A percentile compares a stretch with the other conserved stretches of the same genome.
Conservation (phyloP, 2,888 invertebrate species). For the Acronicta psi region DNA sequence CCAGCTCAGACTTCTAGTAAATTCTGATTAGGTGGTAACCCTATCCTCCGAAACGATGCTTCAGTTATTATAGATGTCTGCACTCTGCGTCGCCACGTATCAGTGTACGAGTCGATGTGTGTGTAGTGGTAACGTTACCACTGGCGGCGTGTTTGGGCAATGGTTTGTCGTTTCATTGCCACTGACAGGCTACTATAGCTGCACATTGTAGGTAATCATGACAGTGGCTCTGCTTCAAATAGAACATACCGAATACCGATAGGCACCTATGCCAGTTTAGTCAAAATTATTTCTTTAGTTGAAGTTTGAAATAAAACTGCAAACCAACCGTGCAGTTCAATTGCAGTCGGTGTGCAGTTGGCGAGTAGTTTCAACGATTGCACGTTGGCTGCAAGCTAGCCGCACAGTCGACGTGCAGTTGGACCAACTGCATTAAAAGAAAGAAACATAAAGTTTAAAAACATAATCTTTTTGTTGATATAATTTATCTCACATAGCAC, state of each 20-base stretch:
- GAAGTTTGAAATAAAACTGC: slow-evolving; percentile 5
- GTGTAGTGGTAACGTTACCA: neutral
- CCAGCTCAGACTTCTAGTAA: too few species aligned
- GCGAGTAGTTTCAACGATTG: neutral
- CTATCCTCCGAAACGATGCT: neutral
- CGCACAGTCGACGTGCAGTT: neutral
- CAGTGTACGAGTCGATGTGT: neutral
- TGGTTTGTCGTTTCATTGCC: neutral
- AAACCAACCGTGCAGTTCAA: neutral
- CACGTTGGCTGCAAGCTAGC: neutral
- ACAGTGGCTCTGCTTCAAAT: too few species aligned
- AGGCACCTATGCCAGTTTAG: too few species aligned
- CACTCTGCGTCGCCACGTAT: neutral
- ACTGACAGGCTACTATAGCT: too few species aligned
- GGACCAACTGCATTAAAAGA: neutral
- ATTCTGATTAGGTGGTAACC: neutral
- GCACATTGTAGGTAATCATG: too few species aligned
- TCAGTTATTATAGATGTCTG: neutral
- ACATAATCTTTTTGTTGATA: too few species aligned
- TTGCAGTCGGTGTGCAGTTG: slow-evolving; percentile 1
- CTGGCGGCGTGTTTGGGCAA: neutral
- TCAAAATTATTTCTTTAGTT: too few species aligned
- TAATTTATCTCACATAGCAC: too few species aligned
- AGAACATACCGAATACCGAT: too few species aligned
- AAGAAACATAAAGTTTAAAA: too few species aligned